Conservation (phyloP, 2,888 invertebrate genomes). For the Cotesia congregata region DNA sequence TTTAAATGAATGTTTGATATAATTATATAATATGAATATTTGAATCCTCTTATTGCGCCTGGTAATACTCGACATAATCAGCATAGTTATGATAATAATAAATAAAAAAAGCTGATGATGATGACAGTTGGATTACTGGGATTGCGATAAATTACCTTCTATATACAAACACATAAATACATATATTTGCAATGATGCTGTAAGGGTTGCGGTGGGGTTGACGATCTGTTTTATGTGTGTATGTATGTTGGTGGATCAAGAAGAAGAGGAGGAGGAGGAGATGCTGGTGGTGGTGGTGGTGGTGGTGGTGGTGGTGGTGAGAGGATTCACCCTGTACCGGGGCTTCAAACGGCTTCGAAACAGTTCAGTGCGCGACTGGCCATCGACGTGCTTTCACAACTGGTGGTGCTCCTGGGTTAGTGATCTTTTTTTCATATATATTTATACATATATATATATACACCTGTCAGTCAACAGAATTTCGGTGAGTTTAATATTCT, state of each 20-base stretch:
- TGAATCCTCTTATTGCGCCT: background rate
- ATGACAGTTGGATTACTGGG: background rate
- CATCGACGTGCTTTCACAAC: constrained; percentile 62
- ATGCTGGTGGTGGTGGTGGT: constrained; percentile 29
- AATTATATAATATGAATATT: background rate
- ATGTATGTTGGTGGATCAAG: too few species aligned
- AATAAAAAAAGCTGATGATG: background rate
- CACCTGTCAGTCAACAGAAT: background rate
- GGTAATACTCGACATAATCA: background rate
- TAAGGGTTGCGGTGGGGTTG: constrained; percentile 32
- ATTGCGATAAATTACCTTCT: background rate
- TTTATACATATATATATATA: background rate
- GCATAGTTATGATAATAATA: background rate
- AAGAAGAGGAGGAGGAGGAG: too few species aligned
- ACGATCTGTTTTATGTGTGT: background rate
- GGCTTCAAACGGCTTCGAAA: constrained; percentile 40
- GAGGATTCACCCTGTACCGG: constrained; percentile 49
- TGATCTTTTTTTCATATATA: constrained; percentile 42
- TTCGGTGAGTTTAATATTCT: too few species aligned
- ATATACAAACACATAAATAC: background rate
- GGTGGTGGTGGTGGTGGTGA: constrained; percentile 48
- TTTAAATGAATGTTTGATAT: background rate
- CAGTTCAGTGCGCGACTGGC: constrained; percentile 68
- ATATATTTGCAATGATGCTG: constrained; percentile 2
- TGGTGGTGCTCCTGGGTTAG: constrained; percentile 58